Base-by-base conservation (phyloP, 2,888 invertebrate species). In the Elmis aenea region DNA sequence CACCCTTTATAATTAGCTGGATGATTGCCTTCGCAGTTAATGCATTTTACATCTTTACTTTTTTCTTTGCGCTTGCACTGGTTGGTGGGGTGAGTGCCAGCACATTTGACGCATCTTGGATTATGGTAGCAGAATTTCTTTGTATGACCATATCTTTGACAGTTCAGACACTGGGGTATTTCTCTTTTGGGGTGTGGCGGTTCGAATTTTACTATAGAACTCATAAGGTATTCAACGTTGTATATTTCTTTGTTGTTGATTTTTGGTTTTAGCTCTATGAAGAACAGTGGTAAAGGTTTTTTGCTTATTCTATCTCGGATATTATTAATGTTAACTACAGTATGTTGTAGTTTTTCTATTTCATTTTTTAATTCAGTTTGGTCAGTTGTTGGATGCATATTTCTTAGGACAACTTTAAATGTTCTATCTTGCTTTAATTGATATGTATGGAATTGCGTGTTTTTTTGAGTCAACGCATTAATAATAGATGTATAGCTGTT, bases 41-140 rank as follows among this genome's bases (percentile, higher is more conserved):
- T n/a, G n/a, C n/a, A n/a, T n/a, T n/a, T n/a, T n/a, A n/a, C n/a
- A n/a, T n/a, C n/a, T n/a, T n/a, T n/a, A n/a, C n/a, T n/a, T n/a
- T n/a, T n/a, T n/a, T n/a, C n/a, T 12, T 25, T 24, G 2, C 26
- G 4, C 12, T 27, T 20, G 13, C 33, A 33, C n/a, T 37, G n/a
- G 11, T 30, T 33, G 1, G 33, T 25, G 24, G 28, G 16, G 16
- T 42, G 37, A 0, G 29, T 26, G 10, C 23, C 33, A 4, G 41
- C 41, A 15, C 37, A 42, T 21, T 33, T 26, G 14, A 42, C 32
- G 12, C 41, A 42, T 13, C 26, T 29, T 10, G 26, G 29, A 2
- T 6, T 28, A 9, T 20, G 28, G 4, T 29, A 22, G 8, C 41
- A 37, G 10, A 25, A 42, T 11, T 27, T 28, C 15, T 29, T 37